Conservation (phyloP, 2,888 invertebrate species). For the Chromoteleia sp. region DNA sequence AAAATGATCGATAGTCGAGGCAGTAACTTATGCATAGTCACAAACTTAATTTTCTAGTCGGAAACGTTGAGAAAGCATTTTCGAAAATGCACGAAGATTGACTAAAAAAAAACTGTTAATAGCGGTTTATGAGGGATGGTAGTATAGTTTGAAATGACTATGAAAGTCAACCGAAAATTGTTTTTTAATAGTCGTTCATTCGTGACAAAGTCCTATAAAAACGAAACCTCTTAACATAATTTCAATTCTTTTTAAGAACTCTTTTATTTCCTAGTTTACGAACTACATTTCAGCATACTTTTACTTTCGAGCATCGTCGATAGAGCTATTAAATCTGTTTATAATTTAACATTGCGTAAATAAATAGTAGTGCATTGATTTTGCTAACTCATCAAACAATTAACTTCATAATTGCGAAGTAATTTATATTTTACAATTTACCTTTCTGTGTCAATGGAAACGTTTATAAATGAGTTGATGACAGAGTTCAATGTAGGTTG, state of each 20-base stretch:
- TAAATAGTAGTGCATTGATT: conserved; percentile 22
- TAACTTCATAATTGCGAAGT: conserved; percentile 1
- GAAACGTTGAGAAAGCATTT: not conserved
- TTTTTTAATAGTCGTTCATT: conserved; percentile 4
- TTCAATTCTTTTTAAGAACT: conserved; percentile 12
- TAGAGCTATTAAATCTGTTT: conserved; percentile 11
- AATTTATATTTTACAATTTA: no score
- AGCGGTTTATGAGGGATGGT: conserved; percentile 9
- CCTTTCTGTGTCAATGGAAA: no score
- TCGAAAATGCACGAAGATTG: conserved; percentile 25
- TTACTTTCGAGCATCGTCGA: not conserved
- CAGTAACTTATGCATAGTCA: conserved; percentile 26
- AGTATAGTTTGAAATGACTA: not conserved
- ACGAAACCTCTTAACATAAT: conserved; percentile 10
- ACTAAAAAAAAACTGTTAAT: conserved; percentile 3
- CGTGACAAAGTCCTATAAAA: conserved; percentile 5
- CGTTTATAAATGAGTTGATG: no score
- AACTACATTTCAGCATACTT: conserved; percentile 2
- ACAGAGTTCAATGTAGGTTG: no score
- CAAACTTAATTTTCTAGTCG: conserved; percentile 23
- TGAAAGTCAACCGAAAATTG: conserved; percentile 7
- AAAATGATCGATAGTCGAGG: conserved; percentile 13
- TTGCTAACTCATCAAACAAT: not conserved
- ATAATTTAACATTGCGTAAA: conserved; percentile 10
- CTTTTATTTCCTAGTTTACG: conserved; percentile 14